phyloP scores from a whole-genome alignment of 2,888 invertebrate species.

The Drosophila kanekoi region DNA sequence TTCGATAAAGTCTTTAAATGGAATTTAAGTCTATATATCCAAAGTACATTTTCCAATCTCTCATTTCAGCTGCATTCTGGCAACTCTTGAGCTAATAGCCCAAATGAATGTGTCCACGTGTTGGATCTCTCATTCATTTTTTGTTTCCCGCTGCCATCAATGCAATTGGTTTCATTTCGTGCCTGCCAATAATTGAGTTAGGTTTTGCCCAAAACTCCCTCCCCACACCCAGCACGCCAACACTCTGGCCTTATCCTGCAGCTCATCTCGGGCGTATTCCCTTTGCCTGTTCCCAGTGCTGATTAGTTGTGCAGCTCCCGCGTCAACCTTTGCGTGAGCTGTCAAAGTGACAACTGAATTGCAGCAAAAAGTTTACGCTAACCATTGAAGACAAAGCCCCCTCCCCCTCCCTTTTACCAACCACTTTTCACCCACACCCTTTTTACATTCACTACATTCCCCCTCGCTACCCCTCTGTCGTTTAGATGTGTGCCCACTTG shows the following conservation, averaged over 20 bases:
- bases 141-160: slow-evolving; percentile 48
- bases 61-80: slow-evolving; percentile 1
- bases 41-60: not conserved
- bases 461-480: not conserved
- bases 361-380: slow-evolving; percentile 60
- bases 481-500: slow-evolving; percentile 41
- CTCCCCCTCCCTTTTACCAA: not conserved
- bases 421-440: not conserved
- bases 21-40: not conserved
- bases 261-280: slow-evolving; percentile 32
- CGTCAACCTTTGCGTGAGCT: slow-evolving; percentile 75
- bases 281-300: slow-evolving; percentile 38
- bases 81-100: slow-evolving; percentile 30
- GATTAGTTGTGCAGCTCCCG: slow-evolving; percentile 57
- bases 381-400: slow-evolving; percentile 61
- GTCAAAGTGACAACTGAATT: slow-evolving; percentile 77
- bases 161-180: slow-evolving; percentile 68
- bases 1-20: no score
- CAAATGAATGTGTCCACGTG: slow-evolving; percentile 34
- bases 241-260: slow-evolving; percentile 1
- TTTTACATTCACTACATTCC: not conserved
- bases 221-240: not conserved
- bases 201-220: slow-evolving; percentile 5
- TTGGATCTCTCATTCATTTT: slow-evolving; percentile 20
- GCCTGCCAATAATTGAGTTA: slow-evolving; percentile 63